Base-by-base conservation (phyloP, 2,797 vertebrate genomes). In the Fringilla coelebs region DNA sequence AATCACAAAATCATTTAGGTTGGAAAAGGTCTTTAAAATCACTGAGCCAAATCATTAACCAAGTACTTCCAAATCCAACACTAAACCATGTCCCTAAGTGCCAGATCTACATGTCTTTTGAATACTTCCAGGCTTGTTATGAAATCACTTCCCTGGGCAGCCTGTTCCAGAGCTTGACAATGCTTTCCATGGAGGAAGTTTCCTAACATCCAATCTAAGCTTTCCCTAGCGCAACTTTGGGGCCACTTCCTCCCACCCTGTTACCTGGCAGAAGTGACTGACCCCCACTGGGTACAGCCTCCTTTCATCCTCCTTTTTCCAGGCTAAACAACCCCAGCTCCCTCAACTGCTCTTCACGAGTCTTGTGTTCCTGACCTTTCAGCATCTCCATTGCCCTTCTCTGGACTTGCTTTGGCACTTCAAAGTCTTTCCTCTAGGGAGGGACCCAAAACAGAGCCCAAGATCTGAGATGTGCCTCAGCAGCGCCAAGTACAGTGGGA, bases 401-500 rank as follows among this genome's bases (percentile, higher is more conserved):
- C 52, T 60, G 52, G 34, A 65, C 40, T 25, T 24, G 4, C 28
- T 43, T 60, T 41, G 65, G 40, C 24, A 13, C 16, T 14, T 66
- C 22, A 6, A 9, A 22, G 3, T 22, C 34, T 48, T 48, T 72
- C 5, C 78, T 55, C 24, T 31, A 24, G 20, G 40, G 34, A 77
- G 9, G 12, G 24, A 36, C 32, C 4, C 32, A 77, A 52, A 54
- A 54, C 10, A 24, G 40, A 66, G n/a, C 46, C 43, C 17, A 48
- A 9, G 32, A 54, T 43, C 38, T 0, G 0, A 49, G 52, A 24
- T 34, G 29, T 26, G 60, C 65, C 28, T 55, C 46, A 49, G 24
- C 32, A 48, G 24, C 9, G 26, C 26, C 0, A 0, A 36, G 34
- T 10, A 9, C 16, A 25, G 19, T 2, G 19, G 5, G 28, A 55